Conservation (phyloP, 2,113 vertebrate species). For the Dinomys branickii region DNA sequence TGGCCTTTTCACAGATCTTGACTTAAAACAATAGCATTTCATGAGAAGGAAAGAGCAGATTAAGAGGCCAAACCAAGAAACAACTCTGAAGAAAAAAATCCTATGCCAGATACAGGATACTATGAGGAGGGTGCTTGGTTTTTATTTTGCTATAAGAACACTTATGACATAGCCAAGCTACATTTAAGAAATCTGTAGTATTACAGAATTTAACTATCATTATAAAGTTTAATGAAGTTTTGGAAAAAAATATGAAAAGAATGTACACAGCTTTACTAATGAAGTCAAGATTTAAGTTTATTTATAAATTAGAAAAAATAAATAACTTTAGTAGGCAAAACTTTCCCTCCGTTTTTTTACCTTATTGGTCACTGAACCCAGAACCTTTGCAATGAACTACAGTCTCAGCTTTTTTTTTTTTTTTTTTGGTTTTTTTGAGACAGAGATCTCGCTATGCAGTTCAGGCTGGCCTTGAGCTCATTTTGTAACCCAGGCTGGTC, state of each 20-base stretch:
- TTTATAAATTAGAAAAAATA: slow-evolving; percentile 46
- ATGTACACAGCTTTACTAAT: background rate
- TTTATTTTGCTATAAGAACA: background rate
- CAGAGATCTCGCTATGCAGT: too few relatives aligned
- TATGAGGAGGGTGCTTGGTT: background rate
- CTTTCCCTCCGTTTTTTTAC: background rate
- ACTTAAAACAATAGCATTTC: slow-evolving; percentile 13
- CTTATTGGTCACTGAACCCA: background rate
- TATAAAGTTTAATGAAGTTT: slow-evolving; percentile 11
- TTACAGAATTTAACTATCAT: slow-evolving; percentile 16
- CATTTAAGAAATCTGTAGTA: background rate
- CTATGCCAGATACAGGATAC: accelerated
- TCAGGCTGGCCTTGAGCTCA: too few relatives aligned
- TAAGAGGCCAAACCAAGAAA: background rate
- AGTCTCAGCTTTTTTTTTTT: too few relatives aligned
- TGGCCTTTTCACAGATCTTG: background rate
- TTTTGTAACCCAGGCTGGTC: too few relatives aligned
- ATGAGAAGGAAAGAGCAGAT: background rate
- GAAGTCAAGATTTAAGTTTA: background rate
- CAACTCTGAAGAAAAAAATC: background rate
- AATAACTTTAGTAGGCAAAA: background rate
- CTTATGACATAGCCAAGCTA: background rate
- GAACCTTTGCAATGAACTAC: background rate
- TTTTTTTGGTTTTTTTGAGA: too few relatives aligned
- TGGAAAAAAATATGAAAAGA: slow-evolving; percentile 11